phyloP scores from a whole-genome alignment of 2,888 invertebrate genomes.

The Drosophila cognata region DNA sequence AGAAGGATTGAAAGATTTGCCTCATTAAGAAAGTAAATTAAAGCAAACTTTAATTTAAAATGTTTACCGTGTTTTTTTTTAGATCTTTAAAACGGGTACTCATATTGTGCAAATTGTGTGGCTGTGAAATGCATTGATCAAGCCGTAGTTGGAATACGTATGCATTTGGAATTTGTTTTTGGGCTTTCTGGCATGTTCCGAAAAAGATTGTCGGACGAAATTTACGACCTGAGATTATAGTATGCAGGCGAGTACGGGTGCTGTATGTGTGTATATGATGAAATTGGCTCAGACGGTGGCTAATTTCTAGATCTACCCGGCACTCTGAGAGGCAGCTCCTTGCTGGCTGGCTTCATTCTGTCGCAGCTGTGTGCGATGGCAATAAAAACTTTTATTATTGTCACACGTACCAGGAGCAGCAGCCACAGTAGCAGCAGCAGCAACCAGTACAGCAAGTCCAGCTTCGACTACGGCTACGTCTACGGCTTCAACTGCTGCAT shows the following conservation, averaged over 20 bases:
- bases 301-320: constrained; percentile 69
- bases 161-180: constrained; percentile 34
- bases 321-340: constrained; percentile 10
- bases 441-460: constrained; percentile 34
- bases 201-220: constrained; percentile 56
- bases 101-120: not conserved
- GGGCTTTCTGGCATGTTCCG: constrained; percentile 35
- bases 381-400: constrained; percentile 82
- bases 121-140: constrained; percentile 1
- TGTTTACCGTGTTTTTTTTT: not conserved
- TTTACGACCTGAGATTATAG: constrained; percentile 58
- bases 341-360: constrained; percentile 21
- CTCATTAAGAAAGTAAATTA: not conserved
- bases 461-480: constrained; percentile 15
- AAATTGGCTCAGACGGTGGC: constrained; percentile 60
- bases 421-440: constrained; percentile 28
- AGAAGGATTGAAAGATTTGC: not conserved
- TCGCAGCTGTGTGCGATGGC: constrained; percentile 74
- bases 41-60: not conserved
- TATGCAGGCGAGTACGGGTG: constrained; percentile 8
- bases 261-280: constrained; percentile 39
- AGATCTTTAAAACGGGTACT: not conserved
- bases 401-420: constrained; percentile 73
- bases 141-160: constrained; percentile 7
- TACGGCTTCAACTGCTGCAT: constrained; percentile 50